Evolutionary conservation across 2,113 vertebrate species (phyloP).

Genomic region (Callorhinus ursinus): DNA sequence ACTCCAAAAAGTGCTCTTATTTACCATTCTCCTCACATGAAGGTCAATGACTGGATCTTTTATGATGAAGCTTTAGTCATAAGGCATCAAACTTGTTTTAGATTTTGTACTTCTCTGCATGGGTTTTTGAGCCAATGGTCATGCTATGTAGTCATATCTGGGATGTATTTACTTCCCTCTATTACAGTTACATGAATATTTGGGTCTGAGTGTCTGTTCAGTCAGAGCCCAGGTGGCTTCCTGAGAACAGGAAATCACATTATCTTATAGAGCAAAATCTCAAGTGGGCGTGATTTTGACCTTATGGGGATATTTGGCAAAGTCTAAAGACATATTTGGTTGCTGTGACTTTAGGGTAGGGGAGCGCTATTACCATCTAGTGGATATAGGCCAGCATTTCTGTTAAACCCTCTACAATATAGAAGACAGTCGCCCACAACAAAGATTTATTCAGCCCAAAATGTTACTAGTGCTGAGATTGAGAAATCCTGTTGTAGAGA

Average conservation of each 20-base stretch:
- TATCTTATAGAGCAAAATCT: neutral
- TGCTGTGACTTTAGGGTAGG: neutral
- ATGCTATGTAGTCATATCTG: neutral
- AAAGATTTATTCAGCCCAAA: neutral
- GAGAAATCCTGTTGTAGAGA: neutral
- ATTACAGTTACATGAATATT: neutral
- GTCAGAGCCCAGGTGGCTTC: neutral
- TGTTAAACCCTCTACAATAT: neutral
- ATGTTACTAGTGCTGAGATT: neutral
- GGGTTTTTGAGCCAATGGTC: neutral
- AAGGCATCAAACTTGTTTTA: neutral
- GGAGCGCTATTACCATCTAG: neutral
- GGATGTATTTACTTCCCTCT: neutral
- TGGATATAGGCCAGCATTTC: neutral
- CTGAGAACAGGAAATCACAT: neutral
- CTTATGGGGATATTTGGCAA: neutral
- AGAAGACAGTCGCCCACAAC: neutral
- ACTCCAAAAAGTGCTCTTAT: neutral
- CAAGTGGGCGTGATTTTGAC: neutral
- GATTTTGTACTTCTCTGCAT: neutral
- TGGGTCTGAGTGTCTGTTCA: neutral
- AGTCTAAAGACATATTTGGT: neutral
- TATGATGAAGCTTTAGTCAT: neutral
- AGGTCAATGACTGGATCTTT: neutral
- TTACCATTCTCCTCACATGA: constrained; percentile 11